Evolutionary conservation across 2,797 vertebrate species (phyloP), one percentile per base, ranked within the genome.

Genomic region (Coendou prehensilis): DNA sequence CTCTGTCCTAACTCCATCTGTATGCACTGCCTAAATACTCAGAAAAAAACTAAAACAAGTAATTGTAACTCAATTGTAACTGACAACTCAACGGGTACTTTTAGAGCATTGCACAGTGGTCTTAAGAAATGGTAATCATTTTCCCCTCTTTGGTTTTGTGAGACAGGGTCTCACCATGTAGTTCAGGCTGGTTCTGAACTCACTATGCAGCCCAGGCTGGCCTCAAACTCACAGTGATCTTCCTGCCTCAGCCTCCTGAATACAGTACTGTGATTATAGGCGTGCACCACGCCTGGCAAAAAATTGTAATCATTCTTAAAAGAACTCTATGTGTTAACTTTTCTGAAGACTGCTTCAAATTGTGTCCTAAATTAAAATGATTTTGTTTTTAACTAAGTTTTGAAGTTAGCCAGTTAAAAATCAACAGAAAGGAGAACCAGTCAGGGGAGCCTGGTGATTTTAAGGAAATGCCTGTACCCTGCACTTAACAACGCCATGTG

Each of bases 381-480:
- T 57, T 90, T 85, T 69, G 76, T 75, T 96, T 94, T 93, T 93
- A 54, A 52, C 71, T 59, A 85, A 61, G 59, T 79, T 63, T 85
- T 56, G 91, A 69, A 83, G 37, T 67, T 64, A 93, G 37, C n/a
- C 54, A 90, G 64, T 79, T 69, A 81, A 52, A 94, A 56, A 59
- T 61, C 45, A 33, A 61, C 15, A 45, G 52, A 33, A 83, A 83
- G 23, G 9, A 22, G 23, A 22, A 41, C 56, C 89, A n/a, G 6
- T 71, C 45, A 41, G 61, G 7, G 78, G 4, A 54, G 33, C n/a
- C 11, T 61, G 69, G 82, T 9, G 26, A 63, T 10, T 59, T 23
- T 41, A n/a, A 91, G 23, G 71, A 26, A 86, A 57, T 45, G 57
- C 33, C 56, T 37, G 18, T 18, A 23, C 54, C 28, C 20, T 10